Evolutionary conservation across 2,888 invertebrate genomes (phyloP), one percentile per base, ranked within the genome.

Genomic region (Hartigia nigra): DNA sequence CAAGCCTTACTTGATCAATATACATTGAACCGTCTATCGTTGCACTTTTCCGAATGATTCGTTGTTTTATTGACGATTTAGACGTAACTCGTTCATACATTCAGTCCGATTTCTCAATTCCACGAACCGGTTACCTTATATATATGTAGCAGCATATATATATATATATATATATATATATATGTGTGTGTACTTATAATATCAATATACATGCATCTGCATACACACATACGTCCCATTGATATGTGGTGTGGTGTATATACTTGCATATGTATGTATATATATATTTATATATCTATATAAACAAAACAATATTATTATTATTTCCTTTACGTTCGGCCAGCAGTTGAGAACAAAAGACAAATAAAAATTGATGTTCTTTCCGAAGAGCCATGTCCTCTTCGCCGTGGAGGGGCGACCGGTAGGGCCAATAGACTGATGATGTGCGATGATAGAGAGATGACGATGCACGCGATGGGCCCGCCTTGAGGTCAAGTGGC

Each of bases 351-450:
- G 79, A 79, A 77, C 80, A 83, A 83, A 78, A 81, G 88, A 86
- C 84, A 86, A 89, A 87, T 90, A 89, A 78, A 83, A 82, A 88
- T 91, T 89, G 90, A 91, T 92, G 91, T 92, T 92, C 91, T 92
- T 92, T 92, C 91, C 92, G 91, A 92, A 92, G 92, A 92, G 92
- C 88, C 90, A 86, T 89, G 89, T 91, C 91, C 92, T 92, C 92
- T 92, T 92, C 91, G 88, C 91, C 91, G 90, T 89, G 91, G 92
- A 91, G 90, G 91, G 90, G 89, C 87, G 89, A 88, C 88, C 90
- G 91, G 86, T 91, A 91, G 90, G 90, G 91, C 90, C 90, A 88
- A 88, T 90, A 89, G 88, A 88, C 87, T 88, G 88, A 89, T 86
- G 90, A 89, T 90, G 90, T 87, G 86, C 89, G 84, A 87, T 86